Percentiles rank a stretch among this genome's conserved stretches.
Conservation (phyloP, 1,140 invertebrate genomes). For the Bactericera cockerelli region DNA sequence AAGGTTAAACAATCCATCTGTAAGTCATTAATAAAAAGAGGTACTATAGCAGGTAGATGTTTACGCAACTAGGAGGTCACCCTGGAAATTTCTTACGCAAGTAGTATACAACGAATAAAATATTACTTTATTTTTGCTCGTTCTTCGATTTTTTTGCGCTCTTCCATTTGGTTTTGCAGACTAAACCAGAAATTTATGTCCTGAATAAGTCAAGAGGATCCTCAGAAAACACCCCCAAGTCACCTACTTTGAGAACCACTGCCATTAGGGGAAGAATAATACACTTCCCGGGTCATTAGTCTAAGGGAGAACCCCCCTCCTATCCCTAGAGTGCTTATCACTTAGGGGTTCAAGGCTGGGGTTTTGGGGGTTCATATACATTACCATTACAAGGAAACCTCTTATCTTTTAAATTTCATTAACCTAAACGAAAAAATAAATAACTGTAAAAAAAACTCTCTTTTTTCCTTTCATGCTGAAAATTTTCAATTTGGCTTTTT, state of each 20-base stretch:
- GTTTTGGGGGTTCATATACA: not conserved
- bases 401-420: slow-evolving; percentile 6
- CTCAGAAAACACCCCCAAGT: not conserved
- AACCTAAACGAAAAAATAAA: not conserved
- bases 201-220: slow-evolving; percentile 11
- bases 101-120: too few relatives aligned
- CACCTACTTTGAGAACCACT: not conserved
- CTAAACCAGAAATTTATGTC: too few relatives aligned
- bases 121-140: too few relatives aligned
- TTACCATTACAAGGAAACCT: slow-evolving; percentile 4
- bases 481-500: not conserved
- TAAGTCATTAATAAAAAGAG: too few relatives aligned
- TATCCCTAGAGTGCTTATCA: not conserved
- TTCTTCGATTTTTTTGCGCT: too few relatives aligned
- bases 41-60: too few relatives aligned
- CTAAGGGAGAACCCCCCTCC: not conserved
- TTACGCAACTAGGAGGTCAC: too few relatives aligned
- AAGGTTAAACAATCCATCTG: too few relatives aligned
- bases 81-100: too few relatives aligned
- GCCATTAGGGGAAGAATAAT: not conserved
- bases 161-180: too few relatives aligned
- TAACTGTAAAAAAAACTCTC: too few relatives aligned
- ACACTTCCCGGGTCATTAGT: not conserved
- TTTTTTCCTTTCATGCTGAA: not conserved
- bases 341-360: not conserved